Evolutionary conservation across 2,113 vertebrate genomes (phyloP), one percentile per base, ranked within the genome.

Genomic region (Calidris pygmaea): DNA sequence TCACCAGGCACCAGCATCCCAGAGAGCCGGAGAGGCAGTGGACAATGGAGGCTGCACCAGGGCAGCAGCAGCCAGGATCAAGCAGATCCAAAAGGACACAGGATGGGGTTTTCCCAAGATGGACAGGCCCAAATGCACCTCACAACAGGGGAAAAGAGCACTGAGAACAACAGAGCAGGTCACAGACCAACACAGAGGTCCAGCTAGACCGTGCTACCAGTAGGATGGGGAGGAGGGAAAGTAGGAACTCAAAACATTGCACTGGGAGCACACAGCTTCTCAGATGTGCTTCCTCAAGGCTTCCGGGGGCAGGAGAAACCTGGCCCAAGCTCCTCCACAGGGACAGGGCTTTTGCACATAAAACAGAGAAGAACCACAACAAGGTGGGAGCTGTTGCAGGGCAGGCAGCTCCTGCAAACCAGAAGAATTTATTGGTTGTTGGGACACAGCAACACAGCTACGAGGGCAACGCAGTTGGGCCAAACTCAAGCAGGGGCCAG

Each of bases 381-480:
- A 43, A 79, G 15, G 21, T 39, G 7, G 21, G 29, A 68, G 27
- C 6, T 70, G 52, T 56, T 2, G 1, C 0, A 1, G 29, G 50
- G 30, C 50, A 84, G 48, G 30, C 34, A 95, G 21, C 6, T 30
- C 4, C 37, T 85, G 81, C 27, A 81, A 71, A 30, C 5, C 58
- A 91, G 11, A 70, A 70, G 30, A 52, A 58, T 95, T 95, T 96
- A 95, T 95, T 95, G 41, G 8, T 74, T 82, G 12, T 55, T 71
- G 1, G 29, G 56, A 45, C 12, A 71, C 19, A 63, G 70, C 10
- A 78, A 60, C 34, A 62, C 9, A 74, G 45, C 29, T 56, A 32
- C 2, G 0, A 73, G 37, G 29, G n/a, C 45, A 81, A 45, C 5
- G 3, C 1, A 3, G 26, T 4, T 30, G 10, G 55, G 66, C 16